Evolutionary conservation across 2,797 vertebrate species (phyloP).

Genomic region (Threskiornis aethiopicus): DNA sequence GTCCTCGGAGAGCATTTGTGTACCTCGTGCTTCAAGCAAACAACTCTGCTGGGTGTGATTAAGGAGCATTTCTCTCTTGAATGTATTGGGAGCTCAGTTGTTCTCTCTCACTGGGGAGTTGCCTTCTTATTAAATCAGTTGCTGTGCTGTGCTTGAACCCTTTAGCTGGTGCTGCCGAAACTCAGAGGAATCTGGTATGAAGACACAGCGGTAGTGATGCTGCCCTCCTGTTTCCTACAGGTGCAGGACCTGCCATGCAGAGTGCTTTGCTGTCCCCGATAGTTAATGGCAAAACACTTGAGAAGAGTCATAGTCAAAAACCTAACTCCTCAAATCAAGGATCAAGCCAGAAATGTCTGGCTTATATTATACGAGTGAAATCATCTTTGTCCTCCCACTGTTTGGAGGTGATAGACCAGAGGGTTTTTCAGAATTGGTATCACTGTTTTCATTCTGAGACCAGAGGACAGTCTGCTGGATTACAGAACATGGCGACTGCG

Average conservation of each 20-base stretch:
- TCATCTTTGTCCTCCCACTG: not conserved
- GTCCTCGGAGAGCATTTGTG: not conserved
- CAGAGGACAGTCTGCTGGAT: not conserved
- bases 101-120: not conserved
- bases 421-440: not conserved
- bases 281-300: not conserved
- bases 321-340: not conserved
- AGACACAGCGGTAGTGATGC: not conserved
- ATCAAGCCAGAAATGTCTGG: not conserved
- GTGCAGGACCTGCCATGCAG: not conserved
- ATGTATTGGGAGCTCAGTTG: not conserved
- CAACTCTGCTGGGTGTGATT: slow-evolving; percentile 44
- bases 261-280: not conserved
- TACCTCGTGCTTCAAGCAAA: not conserved
- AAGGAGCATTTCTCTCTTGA: slow-evolving; percentile 16
- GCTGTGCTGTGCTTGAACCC: not conserved
- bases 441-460: not conserved
- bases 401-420: not conserved
- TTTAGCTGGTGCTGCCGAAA: not conserved
- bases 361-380: not conserved
- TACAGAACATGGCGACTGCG: not conserved
- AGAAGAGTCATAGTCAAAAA: not conserved
- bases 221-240: not conserved
- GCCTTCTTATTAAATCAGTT: slow-evolving; percentile 37
- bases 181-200: not conserved